These are phyloP conservation scores for Synergus umbraculus DNA, from an alignment of 2,888 invertebrate species.

Conservation along the genomic window DNA sequence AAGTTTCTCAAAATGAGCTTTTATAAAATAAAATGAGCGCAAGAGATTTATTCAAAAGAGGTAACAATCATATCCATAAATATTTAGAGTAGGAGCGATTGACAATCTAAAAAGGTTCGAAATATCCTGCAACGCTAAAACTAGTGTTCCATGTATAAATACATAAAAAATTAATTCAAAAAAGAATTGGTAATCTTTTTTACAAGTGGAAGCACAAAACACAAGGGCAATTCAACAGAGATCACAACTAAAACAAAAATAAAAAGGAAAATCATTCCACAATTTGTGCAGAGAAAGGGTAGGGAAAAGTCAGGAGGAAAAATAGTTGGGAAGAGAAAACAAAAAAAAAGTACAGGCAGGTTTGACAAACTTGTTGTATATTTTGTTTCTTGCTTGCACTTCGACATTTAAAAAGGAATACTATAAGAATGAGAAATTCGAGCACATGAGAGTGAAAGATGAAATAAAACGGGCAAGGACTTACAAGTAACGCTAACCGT, in stretches of 20 bases:
- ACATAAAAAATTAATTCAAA: not conserved
- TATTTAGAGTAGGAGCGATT: not conserved
- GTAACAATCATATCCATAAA: not conserved
- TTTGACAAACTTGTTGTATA: constrained; percentile 66
- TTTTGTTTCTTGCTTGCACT: constrained; percentile 56
- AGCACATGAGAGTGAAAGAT: constrained; percentile 46
- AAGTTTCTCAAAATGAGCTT: not conserved
- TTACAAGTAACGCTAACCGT: constrained; percentile 46
- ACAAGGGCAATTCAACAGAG: constrained; percentile 18
- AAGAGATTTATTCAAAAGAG: not conserved
- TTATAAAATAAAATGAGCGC: not conserved
- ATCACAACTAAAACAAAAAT: not conserved
- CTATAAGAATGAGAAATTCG: constrained; percentile 43
- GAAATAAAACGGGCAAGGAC: constrained; percentile 48
- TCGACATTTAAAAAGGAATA: constrained; percentile 50
- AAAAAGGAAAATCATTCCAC: constrained; percentile 4
- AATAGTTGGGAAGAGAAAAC: constrained; percentile 64
- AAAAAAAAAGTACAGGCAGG: constrained; percentile 65
- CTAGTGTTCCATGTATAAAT: not conserved
- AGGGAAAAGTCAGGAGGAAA: constrained; percentile 27
- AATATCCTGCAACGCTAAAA: not conserved
- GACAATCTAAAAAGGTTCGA: not conserved
- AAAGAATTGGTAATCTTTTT: not conserved
- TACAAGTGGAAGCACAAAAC: constrained; percentile 10
- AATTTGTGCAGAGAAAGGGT: constrained; percentile 30